Evolutionary conservation across 2,113 vertebrate genomes (phyloP), one percentile per base, ranked within the genome.

Genomic region (Cettia cetti): DNA sequence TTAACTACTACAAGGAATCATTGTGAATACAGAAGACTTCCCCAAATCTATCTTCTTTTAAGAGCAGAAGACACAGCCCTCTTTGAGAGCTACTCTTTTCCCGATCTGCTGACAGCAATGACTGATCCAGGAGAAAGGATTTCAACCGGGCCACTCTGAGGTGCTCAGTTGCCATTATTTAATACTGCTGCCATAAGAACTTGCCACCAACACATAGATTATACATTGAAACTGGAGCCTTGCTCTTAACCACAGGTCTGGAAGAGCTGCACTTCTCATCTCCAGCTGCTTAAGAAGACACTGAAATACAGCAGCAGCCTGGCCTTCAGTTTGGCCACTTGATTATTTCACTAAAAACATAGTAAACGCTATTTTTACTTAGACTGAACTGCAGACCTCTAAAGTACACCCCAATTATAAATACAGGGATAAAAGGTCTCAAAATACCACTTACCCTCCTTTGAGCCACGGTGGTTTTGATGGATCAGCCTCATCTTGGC

Each of bases 381-480:
- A 44, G 10, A 21, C 6, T 65, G 27, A 87, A 80, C 13, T 11
- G 11, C 39, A 85, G 33, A 74, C 8, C 24, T 77, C 50, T 76
- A 10, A 77, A 44, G 18, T 22, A 44, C 5, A 12, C 7, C 40
- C 33, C 44, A 57, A 71, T 71, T 65, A 53, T 15, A 74, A 56
- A 80, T 11, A 65, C 3, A 30, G 5, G 17, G 19, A 80, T 71
- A 63, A 9, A 88, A 78, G 4, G 11, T 60, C 28, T 63, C 40
- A 69, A 88, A 79, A 90, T 21, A 52, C 10, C 39, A 98, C 99
- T 98, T 97, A 99, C 99, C 99, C 98, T 95, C 98, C 98, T 97
- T 99, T 99, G 86, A 98, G 97, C 99, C 99, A 99, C 37, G 98
- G 98, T 76, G 99, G 98, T 94, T 98, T 98, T 16, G 97, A 96